phyloP scores from a whole-genome alignment of 2,797 vertebrate species.

The Cyprinodon diabolis region DNA sequence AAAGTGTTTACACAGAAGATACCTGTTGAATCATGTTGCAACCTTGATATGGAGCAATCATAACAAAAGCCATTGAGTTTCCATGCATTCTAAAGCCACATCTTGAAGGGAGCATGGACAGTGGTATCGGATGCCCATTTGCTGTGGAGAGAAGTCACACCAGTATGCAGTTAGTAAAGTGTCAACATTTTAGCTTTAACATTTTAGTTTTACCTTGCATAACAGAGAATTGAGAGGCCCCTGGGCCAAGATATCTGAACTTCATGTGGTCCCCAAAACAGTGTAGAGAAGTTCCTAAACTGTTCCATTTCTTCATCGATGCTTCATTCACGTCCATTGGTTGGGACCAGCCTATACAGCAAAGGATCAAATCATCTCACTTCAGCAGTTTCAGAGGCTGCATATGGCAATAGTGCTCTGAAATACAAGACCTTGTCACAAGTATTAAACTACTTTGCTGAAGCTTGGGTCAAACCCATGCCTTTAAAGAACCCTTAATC shows the following conservation, averaged over 20 bases:
- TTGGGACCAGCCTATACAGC: constrained; percentile 21
- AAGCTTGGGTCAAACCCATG: no score
- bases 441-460: no score
- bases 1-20: not conserved
- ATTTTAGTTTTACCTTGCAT: constrained; percentile 52
- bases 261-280: constrained; percentile 63
- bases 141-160: constrained; percentile 5
- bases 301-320: constrained; percentile 40
- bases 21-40: constrained; percentile 64
- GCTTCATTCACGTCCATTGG: not conserved
- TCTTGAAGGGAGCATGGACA: constrained; percentile 50
- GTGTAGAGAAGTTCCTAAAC: constrained; percentile 44
- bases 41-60: constrained; percentile 60
- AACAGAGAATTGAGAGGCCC: constrained; percentile 44
- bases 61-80: constrained; percentile 34
- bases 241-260: constrained; percentile 57
- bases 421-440: not conserved
- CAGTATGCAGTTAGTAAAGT: no score
- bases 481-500: no score
- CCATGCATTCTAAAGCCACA: constrained; percentile 66
- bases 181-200: no score
- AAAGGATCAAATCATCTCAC: not conserved
- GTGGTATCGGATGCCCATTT: constrained; percentile 16
- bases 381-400: not conserved
- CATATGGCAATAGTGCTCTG: not conserved